Evolutionary conservation across 2,888 invertebrate species (phyloP).

Genomic region (Bellardia bayeri): DNA sequence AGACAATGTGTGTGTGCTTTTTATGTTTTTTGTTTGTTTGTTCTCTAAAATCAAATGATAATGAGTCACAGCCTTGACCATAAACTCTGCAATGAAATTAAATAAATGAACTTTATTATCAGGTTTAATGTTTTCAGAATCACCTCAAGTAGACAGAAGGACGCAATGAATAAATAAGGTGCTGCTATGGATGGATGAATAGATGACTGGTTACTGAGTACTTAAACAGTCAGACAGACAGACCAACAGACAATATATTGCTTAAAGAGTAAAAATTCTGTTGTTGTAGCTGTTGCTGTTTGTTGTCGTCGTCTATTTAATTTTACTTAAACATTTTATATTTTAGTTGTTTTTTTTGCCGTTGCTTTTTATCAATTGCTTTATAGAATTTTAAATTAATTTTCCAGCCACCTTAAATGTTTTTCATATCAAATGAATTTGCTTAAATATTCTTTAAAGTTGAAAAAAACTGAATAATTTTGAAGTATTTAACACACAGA

Average conservation of each 20-base stretch:
- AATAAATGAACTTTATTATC: constrained; percentile 7
- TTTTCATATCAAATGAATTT: constrained; percentile 36
- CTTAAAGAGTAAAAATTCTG: too few species aligned
- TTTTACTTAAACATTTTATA: constrained; percentile 16
- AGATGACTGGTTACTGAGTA: not conserved
- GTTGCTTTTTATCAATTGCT: constrained; percentile 50
- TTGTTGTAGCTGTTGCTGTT: not conserved
- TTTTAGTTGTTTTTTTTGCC: not conserved
- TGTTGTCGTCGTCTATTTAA: not conserved
- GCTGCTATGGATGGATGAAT: too few species aligned
- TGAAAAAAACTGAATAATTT: not conserved
- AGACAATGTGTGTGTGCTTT: not conserved
- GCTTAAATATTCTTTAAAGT: constrained; percentile 60
- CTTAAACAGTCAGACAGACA: not conserved
- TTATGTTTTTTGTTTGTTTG: not conserved
- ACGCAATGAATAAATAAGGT: not conserved
- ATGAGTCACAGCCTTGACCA: constrained; percentile 64
- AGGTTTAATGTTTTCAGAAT: not conserved
- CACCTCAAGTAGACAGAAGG: not conserved
- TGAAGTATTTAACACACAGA: constrained; percentile 1
- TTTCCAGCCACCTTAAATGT: constrained; percentile 72
- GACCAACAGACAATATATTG: not conserved
- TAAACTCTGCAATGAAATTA: constrained; percentile 57
- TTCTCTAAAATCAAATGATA: constrained; percentile 42
- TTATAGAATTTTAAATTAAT: constrained; percentile 71